Conservation (phyloP, 2,113 vertebrate species). For the Gavialis gangeticus region DNA sequence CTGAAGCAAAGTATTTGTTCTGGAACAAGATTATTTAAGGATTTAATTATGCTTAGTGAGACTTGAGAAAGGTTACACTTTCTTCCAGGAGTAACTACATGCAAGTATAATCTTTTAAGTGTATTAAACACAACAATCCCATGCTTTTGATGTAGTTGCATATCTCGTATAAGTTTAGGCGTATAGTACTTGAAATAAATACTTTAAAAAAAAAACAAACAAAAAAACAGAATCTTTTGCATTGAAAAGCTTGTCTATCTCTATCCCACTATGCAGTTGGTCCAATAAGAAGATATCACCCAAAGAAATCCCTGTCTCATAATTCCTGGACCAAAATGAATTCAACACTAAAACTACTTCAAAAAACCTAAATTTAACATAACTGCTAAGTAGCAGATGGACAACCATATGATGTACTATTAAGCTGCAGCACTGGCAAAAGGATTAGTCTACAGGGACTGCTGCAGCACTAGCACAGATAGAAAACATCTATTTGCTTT, state of each 20-base stretch:
- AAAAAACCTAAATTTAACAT: constrained; percentile 9
- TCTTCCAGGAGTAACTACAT: background rate
- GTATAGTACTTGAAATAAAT: background rate
- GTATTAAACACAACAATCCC: background rate
- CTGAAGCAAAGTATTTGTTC: background rate
- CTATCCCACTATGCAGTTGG: too few species aligned
- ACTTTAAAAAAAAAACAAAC: background rate
- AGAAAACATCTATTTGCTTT: background rate
- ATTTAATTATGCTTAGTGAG: background rate
- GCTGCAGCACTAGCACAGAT: background rate
- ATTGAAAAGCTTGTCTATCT: too few species aligned
- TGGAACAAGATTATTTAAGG: background rate
- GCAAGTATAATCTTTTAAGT: too few species aligned
- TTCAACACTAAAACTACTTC: too few species aligned
- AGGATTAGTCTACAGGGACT: constrained; percentile 24
- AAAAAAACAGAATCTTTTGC: background rate
- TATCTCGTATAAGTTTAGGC: background rate
- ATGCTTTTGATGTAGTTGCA: background rate
- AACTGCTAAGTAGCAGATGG: constrained; percentile 51
- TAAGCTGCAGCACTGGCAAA: constrained; percentile 22
- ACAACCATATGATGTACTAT: background rate
- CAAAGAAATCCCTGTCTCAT: too few species aligned
- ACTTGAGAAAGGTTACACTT: background rate
- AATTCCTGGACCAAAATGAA: too few species aligned
- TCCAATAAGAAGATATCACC: too few species aligned